A percentile compares a stretch with the other conserved stretches of the same genome.
Conservation (phyloP, 1,140 invertebrate species). For the Oscheius sp. region DNA sequence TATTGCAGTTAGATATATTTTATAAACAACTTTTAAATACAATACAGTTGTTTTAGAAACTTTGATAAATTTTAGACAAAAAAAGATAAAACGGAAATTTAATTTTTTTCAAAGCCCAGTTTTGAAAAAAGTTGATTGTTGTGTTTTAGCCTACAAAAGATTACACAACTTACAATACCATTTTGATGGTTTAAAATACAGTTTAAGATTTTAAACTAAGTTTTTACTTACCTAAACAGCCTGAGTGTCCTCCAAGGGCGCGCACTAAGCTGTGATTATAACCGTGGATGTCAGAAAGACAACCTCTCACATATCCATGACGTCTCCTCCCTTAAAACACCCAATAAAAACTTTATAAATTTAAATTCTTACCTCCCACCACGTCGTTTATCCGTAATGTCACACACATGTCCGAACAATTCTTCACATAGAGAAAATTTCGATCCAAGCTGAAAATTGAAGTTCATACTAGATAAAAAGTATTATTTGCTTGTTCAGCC, state of each 20-base stretch:
- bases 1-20: no score
- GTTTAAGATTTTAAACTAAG: no score
- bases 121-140: no score
- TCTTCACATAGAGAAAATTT: slow-evolving; percentile 50
- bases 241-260: not conserved
- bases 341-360: not conserved
- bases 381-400: slow-evolving; percentile 59
- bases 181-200: slow-evolving; percentile 12
- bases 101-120: no score
- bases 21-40: no score
- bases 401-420: slow-evolving; percentile 59
- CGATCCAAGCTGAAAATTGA: slow-evolving; percentile 48
- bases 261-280: slow-evolving; percentile 43
- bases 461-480: not conserved
- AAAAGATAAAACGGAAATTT: no score
- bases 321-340: slow-evolving; percentile 49
- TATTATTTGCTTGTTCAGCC: no score
- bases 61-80: no score
- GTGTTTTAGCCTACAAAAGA: no score
- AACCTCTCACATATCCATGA: slow-evolving; percentile 59
- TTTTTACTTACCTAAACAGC: slow-evolving; percentile 6
- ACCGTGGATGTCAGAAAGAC: slow-evolving; percentile 58
- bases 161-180: no score
- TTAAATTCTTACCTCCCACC: slow-evolving; percentile 51
- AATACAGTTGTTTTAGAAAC: no score